phyloP scores from a whole-genome alignment of 1,140 invertebrate species.

The Meloidogyne floridensis region DNA sequence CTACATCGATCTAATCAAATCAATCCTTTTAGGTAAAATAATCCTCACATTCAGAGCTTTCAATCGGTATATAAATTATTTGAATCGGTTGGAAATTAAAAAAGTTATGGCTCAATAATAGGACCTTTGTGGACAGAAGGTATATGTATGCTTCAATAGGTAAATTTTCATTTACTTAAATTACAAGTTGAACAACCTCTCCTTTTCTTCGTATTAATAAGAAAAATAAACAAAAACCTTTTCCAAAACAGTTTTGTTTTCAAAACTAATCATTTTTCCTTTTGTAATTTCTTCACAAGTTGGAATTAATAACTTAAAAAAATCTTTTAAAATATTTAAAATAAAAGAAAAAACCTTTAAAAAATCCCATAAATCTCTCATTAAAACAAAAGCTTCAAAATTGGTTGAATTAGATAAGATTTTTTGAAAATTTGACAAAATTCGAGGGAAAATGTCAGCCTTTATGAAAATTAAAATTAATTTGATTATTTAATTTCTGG shows the following conservation, averaged over 20 bases:
- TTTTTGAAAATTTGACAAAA: conserved; percentile 18
- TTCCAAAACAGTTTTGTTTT: not conserved
- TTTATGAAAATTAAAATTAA: not conserved
- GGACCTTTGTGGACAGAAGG: too few species aligned
- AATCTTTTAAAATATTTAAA: not conserved
- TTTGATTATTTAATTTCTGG: not conserved
- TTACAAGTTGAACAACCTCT: too few species aligned
- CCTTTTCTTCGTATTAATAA: too few species aligned
- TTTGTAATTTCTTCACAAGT: not conserved
- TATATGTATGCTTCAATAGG: too few species aligned
- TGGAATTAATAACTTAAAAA: not conserved
- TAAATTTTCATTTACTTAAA: too few species aligned
- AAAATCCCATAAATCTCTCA: conserved; percentile 32
- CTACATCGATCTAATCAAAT: too few species aligned
- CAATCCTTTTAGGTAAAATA: too few species aligned
- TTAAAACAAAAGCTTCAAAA: conserved; percentile 23
- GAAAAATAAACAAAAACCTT: not conserved
- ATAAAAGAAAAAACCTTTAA: conserved; percentile 23
- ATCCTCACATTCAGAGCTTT: too few species aligned
- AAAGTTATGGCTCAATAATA: too few species aligned
- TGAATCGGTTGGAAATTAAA: too few species aligned
- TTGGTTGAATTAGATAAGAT: conserved; percentile 23
- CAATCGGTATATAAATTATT: too few species aligned
- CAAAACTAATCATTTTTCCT: conserved; percentile 11
- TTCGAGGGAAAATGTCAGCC: conserved; percentile 26